Evolutionary conservation across 2,888 invertebrate genomes (phyloP).

Genomic region (Adineta ricciae): DNA sequence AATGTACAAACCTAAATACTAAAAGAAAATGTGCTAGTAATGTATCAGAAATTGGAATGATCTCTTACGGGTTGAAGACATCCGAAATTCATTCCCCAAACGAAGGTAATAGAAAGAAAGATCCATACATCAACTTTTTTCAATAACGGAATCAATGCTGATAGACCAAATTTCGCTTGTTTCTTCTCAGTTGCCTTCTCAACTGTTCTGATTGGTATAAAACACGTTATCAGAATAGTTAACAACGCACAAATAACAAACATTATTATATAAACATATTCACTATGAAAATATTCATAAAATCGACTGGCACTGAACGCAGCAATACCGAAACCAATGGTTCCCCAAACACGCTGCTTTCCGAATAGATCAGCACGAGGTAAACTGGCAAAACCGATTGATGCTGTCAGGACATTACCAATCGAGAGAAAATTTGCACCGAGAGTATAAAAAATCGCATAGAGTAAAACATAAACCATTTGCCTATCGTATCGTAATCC

Average conservation of each 20-base stretch:
- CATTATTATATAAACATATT: neutral
- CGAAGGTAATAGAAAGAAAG: neutral
- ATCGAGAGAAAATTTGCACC: neutral
- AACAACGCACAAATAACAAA: neutral
- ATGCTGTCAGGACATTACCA: neutral
- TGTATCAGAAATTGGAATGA: too few relatives aligned
- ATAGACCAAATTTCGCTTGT: neutral
- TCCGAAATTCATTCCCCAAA: neutral
- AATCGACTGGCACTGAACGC: neutral
- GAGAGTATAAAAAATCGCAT: neutral
- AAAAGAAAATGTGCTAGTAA: neutral
- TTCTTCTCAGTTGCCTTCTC: neutral
- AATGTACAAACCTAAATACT: neutral
- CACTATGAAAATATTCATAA: neutral
- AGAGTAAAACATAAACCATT: neutral
- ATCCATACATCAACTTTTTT: neutral
- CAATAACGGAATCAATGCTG: neutral
- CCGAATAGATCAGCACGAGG: neutral
- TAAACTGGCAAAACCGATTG: neutral
- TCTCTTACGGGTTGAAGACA: neutral
- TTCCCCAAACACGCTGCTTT: neutral
- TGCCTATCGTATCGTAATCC: neutral
- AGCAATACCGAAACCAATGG: neutral
- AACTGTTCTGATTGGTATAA: neutral
- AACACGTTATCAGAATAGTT: neutral